Percentiles rank a stretch among this genome's conserved stretches.
Evolutionary conservation across 1,140 invertebrate species (phyloP).

Genomic region (Conus betulinus): DNA sequence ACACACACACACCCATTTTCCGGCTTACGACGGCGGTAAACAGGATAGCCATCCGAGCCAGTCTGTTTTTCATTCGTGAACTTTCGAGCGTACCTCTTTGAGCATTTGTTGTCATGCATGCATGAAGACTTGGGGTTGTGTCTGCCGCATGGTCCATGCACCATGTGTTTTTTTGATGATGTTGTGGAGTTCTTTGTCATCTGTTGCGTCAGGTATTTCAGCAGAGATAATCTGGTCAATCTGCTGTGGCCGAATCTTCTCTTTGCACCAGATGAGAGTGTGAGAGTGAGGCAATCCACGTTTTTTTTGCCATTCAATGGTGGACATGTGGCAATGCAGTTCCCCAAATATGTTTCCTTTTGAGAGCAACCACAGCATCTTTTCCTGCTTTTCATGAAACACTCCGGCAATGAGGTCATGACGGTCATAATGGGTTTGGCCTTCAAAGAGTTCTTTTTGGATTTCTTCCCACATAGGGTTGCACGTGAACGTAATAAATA

Average conservation of each 20-base stretch:
- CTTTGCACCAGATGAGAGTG: conserved; percentile 74
- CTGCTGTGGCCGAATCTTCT: conserved; percentile 16
- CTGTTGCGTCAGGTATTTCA: neutral
- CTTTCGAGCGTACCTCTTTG: neutral
- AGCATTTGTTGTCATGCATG: neutral
- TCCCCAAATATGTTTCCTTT: conserved; percentile 18
- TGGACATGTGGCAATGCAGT: conserved; percentile 49
- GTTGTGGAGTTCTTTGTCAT: neutral
- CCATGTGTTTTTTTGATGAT: neutral
- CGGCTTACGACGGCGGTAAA: conserved; percentile 63
- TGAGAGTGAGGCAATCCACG: conserved; percentile 78
- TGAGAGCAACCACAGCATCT: conserved; percentile 54
- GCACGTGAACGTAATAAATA: conserved; percentile 78
- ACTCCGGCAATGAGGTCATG: conserved; percentile 76
- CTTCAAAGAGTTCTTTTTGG: conserved; percentile 56
- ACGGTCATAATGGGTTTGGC: conserved; percentile 65
- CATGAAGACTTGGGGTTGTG: neutral
- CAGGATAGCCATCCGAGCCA: conserved; percentile 74
- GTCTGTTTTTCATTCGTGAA: neutral
- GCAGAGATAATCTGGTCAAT: neutral
- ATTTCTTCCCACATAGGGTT: conserved; percentile 78
- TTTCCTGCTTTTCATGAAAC: conserved; percentile 77
- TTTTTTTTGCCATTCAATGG: conserved; percentile 79
- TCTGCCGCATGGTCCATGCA: neutral
- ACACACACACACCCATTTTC: no score